These are phyloP conservation scores for Harpagus bidentatus DNA, from an alignment of 2,113 vertebrate species.

Conservation along the genomic window DNA sequence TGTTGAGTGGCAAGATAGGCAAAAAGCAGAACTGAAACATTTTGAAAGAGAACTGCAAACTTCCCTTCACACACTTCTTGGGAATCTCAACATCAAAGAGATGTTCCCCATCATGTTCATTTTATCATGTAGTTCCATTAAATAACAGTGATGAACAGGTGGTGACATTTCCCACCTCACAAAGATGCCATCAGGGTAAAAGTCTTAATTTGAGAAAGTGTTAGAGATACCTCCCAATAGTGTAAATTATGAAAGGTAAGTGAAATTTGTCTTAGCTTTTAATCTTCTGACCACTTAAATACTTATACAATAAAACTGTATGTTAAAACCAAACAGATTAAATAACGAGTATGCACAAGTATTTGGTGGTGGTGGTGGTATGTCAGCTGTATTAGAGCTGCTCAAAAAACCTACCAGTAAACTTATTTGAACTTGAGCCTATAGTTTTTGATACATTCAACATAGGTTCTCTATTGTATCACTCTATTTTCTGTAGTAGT, in stretches of 20 bases:
- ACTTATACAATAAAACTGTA: not conserved
- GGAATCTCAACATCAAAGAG: not conserved
- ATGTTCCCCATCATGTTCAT: not conserved
- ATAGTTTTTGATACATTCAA: not conserved
- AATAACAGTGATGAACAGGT: not conserved
- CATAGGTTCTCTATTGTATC: not conserved
- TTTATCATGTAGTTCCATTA: not conserved
- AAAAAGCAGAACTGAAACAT: not conserved
- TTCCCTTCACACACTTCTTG: not conserved
- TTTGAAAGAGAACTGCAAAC: not conserved
- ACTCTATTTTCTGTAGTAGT: not conserved
- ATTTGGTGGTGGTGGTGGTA: not conserved
- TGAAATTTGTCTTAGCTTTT: not conserved
- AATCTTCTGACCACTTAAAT: not conserved
- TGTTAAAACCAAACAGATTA: not conserved
- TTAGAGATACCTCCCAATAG: not conserved
- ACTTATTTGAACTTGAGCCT: not conserved
- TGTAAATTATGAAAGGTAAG: not conserved
- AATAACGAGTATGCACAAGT: not conserved
- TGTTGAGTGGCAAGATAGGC: not conserved
- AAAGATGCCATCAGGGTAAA: not conserved
- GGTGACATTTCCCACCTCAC: not conserved
- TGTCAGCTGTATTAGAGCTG: not conserved
- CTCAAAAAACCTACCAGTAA: not conserved
- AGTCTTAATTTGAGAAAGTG: not conserved